phyloP scores from a whole-genome alignment of 2,113 vertebrate genomes.

The Cacatua alba region DNA sequence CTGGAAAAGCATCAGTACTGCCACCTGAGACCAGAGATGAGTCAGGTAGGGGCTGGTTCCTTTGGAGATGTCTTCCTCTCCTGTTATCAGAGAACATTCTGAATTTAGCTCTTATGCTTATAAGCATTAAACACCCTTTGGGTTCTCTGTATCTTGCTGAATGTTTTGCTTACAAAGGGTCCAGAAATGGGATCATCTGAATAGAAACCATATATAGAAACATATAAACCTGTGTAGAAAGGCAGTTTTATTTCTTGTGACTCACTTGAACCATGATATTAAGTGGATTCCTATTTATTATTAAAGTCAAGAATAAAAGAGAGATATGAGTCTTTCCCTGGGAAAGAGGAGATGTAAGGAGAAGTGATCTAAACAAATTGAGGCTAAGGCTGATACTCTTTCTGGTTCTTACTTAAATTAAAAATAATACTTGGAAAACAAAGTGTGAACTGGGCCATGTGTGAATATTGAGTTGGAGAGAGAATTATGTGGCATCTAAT shows the following conservation, averaged over 20 bases:
- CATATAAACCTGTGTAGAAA: background rate
- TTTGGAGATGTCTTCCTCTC: background rate
- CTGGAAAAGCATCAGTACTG: background rate
- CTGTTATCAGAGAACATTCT: background rate
- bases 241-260: background rate
- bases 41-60: background rate
- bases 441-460: background rate
- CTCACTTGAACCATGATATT: background rate
- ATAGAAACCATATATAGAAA: background rate
- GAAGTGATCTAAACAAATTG: background rate
- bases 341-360: background rate
- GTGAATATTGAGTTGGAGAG: background rate
- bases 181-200: background rate
- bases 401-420: background rate
- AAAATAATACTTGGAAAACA: background rate
- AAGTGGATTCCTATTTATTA: background rate
- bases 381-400: background rate
- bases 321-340: background rate
- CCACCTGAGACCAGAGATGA: background rate
- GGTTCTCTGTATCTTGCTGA: background rate
- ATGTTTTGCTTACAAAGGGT: background rate
- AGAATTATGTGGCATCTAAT: background rate
- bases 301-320: background rate
- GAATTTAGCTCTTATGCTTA: background rate
- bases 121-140: background rate